Conservation (phyloP, 2,888 invertebrate species). For the Erebia epiphron region DNA sequence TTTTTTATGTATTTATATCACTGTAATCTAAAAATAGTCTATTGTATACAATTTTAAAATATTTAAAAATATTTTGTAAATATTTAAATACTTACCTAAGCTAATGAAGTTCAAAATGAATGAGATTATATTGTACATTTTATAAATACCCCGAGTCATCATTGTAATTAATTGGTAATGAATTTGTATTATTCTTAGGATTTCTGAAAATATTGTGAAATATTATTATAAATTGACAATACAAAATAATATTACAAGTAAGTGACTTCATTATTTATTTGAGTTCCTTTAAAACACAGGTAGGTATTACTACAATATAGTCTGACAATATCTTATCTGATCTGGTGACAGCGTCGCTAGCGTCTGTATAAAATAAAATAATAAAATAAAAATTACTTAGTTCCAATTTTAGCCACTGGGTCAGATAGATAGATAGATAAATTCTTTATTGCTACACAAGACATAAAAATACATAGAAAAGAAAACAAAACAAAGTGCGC, state of each 20-base stretch:
- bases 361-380: too few relatives aligned
- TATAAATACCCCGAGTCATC: constrained; percentile 78
- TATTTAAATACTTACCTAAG: constrained; percentile 61
- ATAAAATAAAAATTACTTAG: too few relatives aligned
- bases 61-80: constrained; percentile 80
- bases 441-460: too few relatives aligned
- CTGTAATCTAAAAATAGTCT: constrained; percentile 74
- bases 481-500: too few relatives aligned
- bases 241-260: constrained; percentile 69
- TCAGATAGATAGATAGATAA: too few relatives aligned
- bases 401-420: too few relatives aligned
- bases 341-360: too few relatives aligned
- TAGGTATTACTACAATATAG: too few relatives aligned
- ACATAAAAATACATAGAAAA: too few relatives aligned
- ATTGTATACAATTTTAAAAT: constrained; percentile 81
- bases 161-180: constrained; percentile 68
- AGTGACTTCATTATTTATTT: constrained; percentile 35
- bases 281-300: constrained; percentile 9
- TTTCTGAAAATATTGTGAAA: constrained; percentile 79
- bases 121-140: constrained; percentile 83
- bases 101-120: constrained; percentile 71
- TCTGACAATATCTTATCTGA: too few relatives aligned
- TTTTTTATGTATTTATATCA: constrained; percentile 81
- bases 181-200: constrained; percentile 77
- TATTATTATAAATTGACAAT: constrained; percentile 81